phyloP scores from a whole-genome alignment of 2,797 vertebrate species.

The Sciaenops ocellatus region DNA sequence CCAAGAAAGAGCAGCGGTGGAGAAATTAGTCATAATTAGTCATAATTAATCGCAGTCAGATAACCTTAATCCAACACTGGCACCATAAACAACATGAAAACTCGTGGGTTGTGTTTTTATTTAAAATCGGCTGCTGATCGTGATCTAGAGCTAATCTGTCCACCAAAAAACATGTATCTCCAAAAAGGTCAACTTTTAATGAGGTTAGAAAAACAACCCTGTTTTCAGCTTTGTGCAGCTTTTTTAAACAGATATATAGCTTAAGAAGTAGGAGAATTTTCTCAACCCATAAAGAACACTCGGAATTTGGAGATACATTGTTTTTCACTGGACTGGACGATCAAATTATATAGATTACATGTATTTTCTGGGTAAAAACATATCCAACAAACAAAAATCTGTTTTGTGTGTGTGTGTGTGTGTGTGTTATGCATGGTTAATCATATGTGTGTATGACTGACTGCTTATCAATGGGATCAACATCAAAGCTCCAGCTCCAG shows the following conservation, averaged over 20 bases:
- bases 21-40: conserved; percentile 9
- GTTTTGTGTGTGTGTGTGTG: neutral
- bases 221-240: neutral
- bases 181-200: neutral
- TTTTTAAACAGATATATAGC: neutral
- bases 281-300: neutral
- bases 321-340: neutral
- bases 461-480: no score
- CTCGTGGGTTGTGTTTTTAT: neutral
- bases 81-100: neutral
- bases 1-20: neutral
- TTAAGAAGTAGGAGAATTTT: neutral
- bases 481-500: no score
- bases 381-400: neutral
- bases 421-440: neutral
- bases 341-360: no score
- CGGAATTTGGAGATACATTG: no score
- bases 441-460: neutral
- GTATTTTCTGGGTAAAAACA: neutral
- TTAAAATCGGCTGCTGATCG: no score
- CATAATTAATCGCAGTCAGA: neutral
- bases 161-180: neutral
- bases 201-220: neutral
- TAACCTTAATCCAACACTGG: neutral
- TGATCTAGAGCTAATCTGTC: neutral